Base-by-base conservation (phyloP, 2,113 vertebrate genomes). In the Leptodactylus fuscus region DNA sequence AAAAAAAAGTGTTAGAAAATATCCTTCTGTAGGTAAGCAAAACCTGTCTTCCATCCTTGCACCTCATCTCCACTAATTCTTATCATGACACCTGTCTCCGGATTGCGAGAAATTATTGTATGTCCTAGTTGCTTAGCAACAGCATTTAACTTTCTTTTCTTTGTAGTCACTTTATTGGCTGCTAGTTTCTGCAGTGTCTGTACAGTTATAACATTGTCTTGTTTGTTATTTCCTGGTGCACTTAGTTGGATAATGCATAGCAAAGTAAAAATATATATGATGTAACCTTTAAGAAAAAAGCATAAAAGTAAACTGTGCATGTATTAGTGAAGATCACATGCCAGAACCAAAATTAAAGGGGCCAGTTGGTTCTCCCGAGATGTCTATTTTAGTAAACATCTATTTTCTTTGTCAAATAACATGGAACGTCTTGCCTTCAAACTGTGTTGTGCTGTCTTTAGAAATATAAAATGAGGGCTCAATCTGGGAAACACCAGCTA, bases 61-160 rank as follows among this genome's bases (percentile, higher is more conserved):
- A 75, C 70, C 36, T 62, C 34, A 29, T 41, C n/a, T 32, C 24
- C 38, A 27, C 81, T 55, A 73, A 46, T 73, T 74, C 38, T 55
- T 51, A 15, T 75, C 48, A 60, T 75, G 81, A 83, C 69, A 83
- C 70, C 81, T 83, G 70, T 75, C 49, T 74, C 81, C 20, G 22
- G 65, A 82, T 82, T 62, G 4, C 16, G 49, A 74, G 70, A 83
- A 83, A 75, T 75, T 46, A 5, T 58, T 60, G 69, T 83, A 70
- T 75, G 70, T 55, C 51, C 29, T n/a, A 46, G 81, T 83, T 83
- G 70, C 81, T 75, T 78, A 70, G 74, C 44, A 78, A 85, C 83
- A 67, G 22, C 41, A 27, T 46, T 77, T 77, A 7, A 34, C 55
- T 49, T 74, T 62, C 44, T 75, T 24, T 44, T 29, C 27, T 62